Evolutionary conservation across 2,888 invertebrate genomes (phyloP), one percentile per base, ranked within the genome.

Genomic region (Cataglyphis altisquamis): DNA sequence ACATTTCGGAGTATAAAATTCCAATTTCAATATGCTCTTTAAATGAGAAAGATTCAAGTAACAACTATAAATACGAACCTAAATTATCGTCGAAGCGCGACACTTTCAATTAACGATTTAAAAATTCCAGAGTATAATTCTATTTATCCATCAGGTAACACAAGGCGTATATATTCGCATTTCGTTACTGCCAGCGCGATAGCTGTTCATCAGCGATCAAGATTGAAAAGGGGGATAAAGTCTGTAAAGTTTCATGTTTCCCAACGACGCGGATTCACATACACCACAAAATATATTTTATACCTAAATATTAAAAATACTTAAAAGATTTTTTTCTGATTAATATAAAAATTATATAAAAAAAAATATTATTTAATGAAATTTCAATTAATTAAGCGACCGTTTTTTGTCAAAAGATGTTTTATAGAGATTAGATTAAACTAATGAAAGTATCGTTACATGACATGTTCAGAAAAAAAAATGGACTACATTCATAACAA

Each of bases 91-190:
- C 18, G 25, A 55, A 32, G 18, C 68, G 32, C 52, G 55, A 55
- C 70, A 57, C 57, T 39, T 72, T 15, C n/a, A 60, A 57, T 72
- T 60, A 72, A 72, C 57, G 29, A 41, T 57, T 41, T 18, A 18
- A 60, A 41, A 70, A 70, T 52, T n/a, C 36, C 39, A 18, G 29
- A 57, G n/a, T 72, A 72, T 57, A 72, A 60, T 72, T 60, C 72
- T 57, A 72, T 60, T 57, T 72, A 72, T 72, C 29, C 57, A 39
- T 57, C 21, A 25, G 1, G 0, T 25, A 57, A 48, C n/a, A 29
- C 18, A 52, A 52, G 29, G n/a, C 18, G 57, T 57, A 6, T 72
- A 25, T 57, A 57, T 57, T 57, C 57, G 25, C 39, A 41, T 72
- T 57, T 72, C 29, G 60, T 72, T 72, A 60, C 57, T n/a, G 39